phyloP scores from a whole-genome alignment of 1,140 invertebrate genomes.

The Bombus breviceps region DNA sequence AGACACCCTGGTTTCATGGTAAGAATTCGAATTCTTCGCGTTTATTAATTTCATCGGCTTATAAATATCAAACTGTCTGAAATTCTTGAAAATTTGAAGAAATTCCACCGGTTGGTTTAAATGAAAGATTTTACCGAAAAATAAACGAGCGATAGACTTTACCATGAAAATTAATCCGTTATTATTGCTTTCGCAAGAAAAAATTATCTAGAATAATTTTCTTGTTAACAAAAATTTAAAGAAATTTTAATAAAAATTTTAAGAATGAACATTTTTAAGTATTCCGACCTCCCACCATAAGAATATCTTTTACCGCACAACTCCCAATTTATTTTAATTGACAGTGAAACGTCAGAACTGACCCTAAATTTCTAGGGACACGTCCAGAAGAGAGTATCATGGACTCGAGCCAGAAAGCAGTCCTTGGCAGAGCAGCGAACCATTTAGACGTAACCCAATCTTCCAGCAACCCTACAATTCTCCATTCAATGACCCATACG shows the following conservation, averaged over 20 bases:
- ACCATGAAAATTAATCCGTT: too few species aligned
- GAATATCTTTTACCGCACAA: neutral
- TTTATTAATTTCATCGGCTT: neutral
- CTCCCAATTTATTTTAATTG: neutral
- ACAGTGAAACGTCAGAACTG: neutral
- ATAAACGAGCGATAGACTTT: too few species aligned
- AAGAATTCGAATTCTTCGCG: neutral
- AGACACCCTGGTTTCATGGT: slow-evolving; percentile 49
- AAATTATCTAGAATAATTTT: too few species aligned
- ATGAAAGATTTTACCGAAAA: too few species aligned
- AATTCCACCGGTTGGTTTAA: neutral
- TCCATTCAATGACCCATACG: neutral
- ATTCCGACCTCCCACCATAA: too few species aligned
- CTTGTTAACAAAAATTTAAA: too few species aligned
- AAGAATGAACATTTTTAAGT: too few species aligned
- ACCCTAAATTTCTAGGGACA: neutral
- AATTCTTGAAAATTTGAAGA: neutral
- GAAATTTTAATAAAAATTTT: too few species aligned
- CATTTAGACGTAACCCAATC: neutral
- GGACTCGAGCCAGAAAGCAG: neutral
- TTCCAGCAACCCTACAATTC: neutral
- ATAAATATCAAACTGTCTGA: neutral
- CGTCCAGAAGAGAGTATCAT: neutral
- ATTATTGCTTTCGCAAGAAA: too few species aligned
- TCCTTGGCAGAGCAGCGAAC: neutral